Evolutionary conservation across 2,113 vertebrate species (phyloP).

Genomic region (Machaerirhynchus nigripectus): DNA sequence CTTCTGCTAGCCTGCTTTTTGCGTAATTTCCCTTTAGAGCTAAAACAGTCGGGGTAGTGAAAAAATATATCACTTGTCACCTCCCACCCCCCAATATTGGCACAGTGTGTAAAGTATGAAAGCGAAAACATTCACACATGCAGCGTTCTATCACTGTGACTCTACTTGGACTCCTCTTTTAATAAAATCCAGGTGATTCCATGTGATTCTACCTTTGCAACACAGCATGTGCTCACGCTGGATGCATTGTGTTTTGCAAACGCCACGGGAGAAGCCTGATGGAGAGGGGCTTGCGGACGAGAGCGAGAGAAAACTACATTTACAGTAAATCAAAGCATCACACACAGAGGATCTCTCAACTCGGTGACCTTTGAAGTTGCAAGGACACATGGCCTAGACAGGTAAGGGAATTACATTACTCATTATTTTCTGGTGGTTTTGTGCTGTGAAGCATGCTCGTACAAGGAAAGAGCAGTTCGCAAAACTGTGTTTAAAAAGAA

Average conservation of each 20-base stretch:
- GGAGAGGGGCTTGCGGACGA: not conserved
- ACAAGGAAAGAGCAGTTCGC: not conserved
- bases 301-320: not conserved
- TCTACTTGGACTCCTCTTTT: not conserved
- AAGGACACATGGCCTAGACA: not conserved
- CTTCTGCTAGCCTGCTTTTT: constrained; percentile 69
- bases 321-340: not conserved
- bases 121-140: not conserved
- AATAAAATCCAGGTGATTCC: constrained; percentile 29
- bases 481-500: not conserved
- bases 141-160: not conserved
- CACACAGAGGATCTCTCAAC: not conserved
- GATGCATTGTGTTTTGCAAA: not conserved
- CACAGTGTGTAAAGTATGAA: not conserved
- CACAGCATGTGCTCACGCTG: not conserved
- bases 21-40: constrained; percentile 71
- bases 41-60: constrained; percentile 53
- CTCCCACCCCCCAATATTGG: not conserved
- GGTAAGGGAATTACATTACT: constrained; percentile 6
- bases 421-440: not conserved
- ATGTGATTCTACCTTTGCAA: not conserved
- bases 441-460: not conserved
- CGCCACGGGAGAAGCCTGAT: not conserved
- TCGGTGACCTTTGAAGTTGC: not conserved
- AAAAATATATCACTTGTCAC: constrained; percentile 25